Percentiles rank a stretch among this genome's conserved stretches.
These are phyloP conservation scores for Sinohyriopsis cumingii DNA, from an alignment of 2,888 invertebrate species.

Conservation along the genomic window DNA sequence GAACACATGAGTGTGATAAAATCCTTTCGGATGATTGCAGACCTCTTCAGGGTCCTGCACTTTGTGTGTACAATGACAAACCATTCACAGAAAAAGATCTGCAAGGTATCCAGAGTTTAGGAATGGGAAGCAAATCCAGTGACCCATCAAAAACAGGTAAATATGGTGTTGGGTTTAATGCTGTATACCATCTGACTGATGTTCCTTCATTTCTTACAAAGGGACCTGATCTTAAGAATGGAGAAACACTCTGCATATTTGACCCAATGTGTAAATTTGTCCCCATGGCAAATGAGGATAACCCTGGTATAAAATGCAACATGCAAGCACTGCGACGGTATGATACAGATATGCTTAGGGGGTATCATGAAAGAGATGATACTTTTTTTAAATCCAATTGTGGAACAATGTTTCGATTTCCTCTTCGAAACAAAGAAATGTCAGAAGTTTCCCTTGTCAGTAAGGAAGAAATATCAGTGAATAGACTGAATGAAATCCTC, in stretches of 20 bases:
- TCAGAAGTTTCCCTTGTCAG: conserved; percentile 53
- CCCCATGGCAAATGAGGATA: conserved; percentile 22
- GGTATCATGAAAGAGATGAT: conserved; percentile 33
- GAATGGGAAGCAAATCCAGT: conserved; percentile 54
- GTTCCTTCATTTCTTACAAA: conserved; percentile 52
- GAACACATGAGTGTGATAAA: conserved; percentile 35
- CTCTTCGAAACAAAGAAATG: conserved; percentile 42
- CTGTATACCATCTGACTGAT: conserved; percentile 61
- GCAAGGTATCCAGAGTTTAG: conserved; percentile 55
- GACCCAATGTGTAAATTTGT: conserved; percentile 62
- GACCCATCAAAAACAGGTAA: conserved; percentile 58
- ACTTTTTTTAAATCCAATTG: conserved; percentile 6
- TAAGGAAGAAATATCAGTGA: conserved; percentile 14
- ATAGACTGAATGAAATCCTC: conserved; percentile 11
- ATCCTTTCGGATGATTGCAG: conserved; percentile 45
- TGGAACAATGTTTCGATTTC: conserved; percentile 41
- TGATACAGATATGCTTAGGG: conserved; percentile 29
- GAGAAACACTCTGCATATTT: conserved; percentile 58
- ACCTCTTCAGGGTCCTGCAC: conserved; percentile 51
- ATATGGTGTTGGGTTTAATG: conserved; percentile 62
- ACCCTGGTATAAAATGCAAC: conserved; percentile 33
- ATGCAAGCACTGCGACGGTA: conserved; percentile 14
- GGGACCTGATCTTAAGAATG: conserved; percentile 29
- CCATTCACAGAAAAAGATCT: conserved; percentile 48
- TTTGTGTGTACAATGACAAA: conserved; percentile 55